Base-by-base conservation (phyloP, 23 tunicate genomes). In the Styela plicata region DNA sequence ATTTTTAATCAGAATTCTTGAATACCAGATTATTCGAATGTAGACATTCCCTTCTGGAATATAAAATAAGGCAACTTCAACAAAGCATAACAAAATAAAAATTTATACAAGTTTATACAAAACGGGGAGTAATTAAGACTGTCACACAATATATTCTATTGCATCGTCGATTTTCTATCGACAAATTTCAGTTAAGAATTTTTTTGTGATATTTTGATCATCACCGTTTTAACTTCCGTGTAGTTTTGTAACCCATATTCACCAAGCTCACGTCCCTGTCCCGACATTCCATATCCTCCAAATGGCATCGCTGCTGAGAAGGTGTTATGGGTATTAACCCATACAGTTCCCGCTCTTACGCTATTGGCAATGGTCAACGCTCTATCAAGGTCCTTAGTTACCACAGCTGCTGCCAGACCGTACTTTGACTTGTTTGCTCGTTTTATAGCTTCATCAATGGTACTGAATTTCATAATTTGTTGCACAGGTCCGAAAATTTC, bases 401-500 rank as follows among this genome's bases (percentile, higher is more conserved):
- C 69, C 20, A 93, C 85, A 19, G 98, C 92, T 2, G 98, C 98
- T n/a, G 98, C 98, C 24, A 93, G 84, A 5, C 98, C 98, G 36
- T 93, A 93, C 19, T 26, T 74, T 3, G 92, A 82, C 65, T 69
- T 82, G 80, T 93, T 93, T 25, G 98, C 98, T 27, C 93, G 67
- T 65, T 88, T 85, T 20, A 90, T 85, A 22, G 85, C 93, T 73
- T 93, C 99, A 2, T 96, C 99, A 27, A 88, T 78, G 30, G 97
- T 96, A 71, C 85, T 96, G 69, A 96, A 96, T 31, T 96, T 96
- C 83, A 96, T 70, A 53, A 96, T 96, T 74, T 96, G 99, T 79
- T 87, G 92, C n/a, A 96, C 99, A 33, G 99, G 99, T 1, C 99
- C 99, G 31, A 96, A 96, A 23, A 96, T 96, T 93, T 96, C 99